Evolutionary conservation across 2,888 invertebrate genomes (phyloP).

Genomic region (Sinotaia quadrata): DNA sequence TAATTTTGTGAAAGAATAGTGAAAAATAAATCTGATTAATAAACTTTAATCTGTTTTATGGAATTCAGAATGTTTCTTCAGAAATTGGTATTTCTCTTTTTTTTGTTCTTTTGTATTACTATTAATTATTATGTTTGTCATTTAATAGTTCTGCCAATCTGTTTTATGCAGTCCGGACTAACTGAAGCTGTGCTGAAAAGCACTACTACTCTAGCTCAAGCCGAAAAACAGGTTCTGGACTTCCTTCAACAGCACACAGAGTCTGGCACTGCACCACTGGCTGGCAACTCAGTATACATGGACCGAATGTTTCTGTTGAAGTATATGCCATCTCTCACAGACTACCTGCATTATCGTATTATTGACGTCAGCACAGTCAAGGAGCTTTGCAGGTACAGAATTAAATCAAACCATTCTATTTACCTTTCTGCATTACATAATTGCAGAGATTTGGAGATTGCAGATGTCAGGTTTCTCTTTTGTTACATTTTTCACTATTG

Average conservation of each 20-base stretch:
- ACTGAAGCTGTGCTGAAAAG: slow-evolving; percentile 83
- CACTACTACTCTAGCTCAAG: slow-evolving; percentile 78
- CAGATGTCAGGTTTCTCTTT: no score
- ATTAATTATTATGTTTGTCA: not conserved
- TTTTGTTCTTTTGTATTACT: not conserved
- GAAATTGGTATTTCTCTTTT: not conserved
- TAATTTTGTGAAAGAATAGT: no score
- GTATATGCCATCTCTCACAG: slow-evolving; percentile 85
- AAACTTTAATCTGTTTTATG: no score
- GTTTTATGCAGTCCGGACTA: slow-evolving; percentile 81
- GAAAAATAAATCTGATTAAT: no score
- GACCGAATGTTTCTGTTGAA: slow-evolving; percentile 87
- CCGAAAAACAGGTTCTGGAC: slow-evolving; percentile 81
- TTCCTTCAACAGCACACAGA: slow-evolving; percentile 79
- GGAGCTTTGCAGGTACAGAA: slow-evolving; percentile 78
- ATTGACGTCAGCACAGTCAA: slow-evolving; percentile 94
- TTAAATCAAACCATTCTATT: no score
- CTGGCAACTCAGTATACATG: slow-evolving; percentile 90
- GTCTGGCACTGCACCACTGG: slow-evolving; percentile 76
- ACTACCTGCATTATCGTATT: slow-evolving; percentile 90
- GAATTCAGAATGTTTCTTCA: not conserved
- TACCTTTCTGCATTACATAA: no score
- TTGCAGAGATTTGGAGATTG: no score
- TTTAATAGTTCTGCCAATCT: not conserved
- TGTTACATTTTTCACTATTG: no score